Evolutionary conservation across 2,888 invertebrate genomes (phyloP).

Genomic region (Alsophila aescularia): DNA sequence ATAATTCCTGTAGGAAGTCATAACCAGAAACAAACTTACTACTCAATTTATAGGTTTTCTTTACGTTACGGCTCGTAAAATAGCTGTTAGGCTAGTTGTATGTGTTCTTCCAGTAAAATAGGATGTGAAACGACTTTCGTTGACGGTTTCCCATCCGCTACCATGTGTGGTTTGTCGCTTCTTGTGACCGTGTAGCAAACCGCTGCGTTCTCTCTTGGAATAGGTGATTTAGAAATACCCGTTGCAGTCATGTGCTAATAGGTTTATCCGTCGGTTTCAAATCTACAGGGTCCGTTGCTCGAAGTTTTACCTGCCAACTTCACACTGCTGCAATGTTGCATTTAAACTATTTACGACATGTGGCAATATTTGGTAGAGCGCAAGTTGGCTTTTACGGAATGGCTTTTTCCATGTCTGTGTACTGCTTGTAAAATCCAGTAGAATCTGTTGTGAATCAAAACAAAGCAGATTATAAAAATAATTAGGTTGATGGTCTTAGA

Average conservation of each 20-base stretch:
- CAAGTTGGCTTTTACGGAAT: too few species aligned
- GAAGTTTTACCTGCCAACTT: too few species aligned
- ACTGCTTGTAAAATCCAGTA: too few species aligned
- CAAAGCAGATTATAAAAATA: too few species aligned
- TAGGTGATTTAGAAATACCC: constrained; percentile 13
- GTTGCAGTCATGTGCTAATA: constrained; percentile 17
- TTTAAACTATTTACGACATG: too few species aligned
- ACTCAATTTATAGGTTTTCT: neutral
- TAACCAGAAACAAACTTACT: neutral
- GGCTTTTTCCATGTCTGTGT: too few species aligned
- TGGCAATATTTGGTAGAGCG: too few species aligned
- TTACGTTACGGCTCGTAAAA: neutral
- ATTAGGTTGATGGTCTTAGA: too few species aligned
- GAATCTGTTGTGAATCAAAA: too few species aligned
- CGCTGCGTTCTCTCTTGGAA: neutral
- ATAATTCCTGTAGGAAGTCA: neutral
- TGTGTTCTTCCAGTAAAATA: constrained; percentile 17
- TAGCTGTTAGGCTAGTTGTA: constrained; percentile 4
- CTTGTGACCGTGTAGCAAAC: neutral
- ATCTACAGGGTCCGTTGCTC: too few species aligned
- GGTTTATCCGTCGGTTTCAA: constrained; percentile 6
- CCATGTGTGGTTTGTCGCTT: constrained; percentile 4
- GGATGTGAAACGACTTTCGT: constrained; percentile 32
- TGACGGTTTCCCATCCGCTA: constrained; percentile 22
- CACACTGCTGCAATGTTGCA: too few species aligned